Evolutionary conservation across 2,888 invertebrate genomes (phyloP).

Genomic region (Ornithoptera priamus): DNA sequence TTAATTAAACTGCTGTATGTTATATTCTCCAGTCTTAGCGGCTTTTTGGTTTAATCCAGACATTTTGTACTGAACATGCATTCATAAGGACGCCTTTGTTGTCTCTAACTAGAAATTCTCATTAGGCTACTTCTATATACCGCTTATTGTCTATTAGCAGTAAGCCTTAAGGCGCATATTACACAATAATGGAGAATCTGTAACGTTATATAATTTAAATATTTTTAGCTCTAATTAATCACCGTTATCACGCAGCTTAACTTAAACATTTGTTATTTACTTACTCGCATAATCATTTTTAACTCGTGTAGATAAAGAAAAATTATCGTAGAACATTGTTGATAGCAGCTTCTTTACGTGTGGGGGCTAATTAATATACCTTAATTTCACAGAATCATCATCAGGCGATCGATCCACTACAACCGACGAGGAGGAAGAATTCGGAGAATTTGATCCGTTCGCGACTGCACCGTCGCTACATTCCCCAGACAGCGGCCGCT

Average conservation of each 20-base stretch:
- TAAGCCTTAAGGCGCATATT: neutral
- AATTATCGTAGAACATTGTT: neutral
- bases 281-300: too few relatives aligned
- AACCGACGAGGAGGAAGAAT: conserved; percentile 81
- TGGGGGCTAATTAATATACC: neutral
- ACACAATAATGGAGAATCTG: neutral
- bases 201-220: neutral
- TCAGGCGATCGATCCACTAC: conserved; percentile 75
- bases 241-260: too few relatives aligned
- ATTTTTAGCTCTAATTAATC: too few relatives aligned
- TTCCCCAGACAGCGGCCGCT: conserved; percentile 85
- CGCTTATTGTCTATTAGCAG: conserved; percentile 70
- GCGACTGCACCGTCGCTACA: conserved; percentile 81
- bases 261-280: too few relatives aligned
- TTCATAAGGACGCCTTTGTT: conserved; percentile 69
- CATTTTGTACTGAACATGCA: conserved; percentile 62
- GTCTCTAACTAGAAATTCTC: conserved; percentile 61
- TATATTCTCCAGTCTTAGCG: conserved; percentile 36
- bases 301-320: neutral
- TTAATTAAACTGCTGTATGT: neutral
- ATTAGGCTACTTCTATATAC: conserved; percentile 66
- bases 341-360: neutral
- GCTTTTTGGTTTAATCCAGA: conserved; percentile 54
- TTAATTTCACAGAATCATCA: conserved; percentile 62
- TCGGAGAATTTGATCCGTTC: conserved; percentile 74